Evolutionary conservation across 2,888 invertebrate species (phyloP), one percentile per base, ranked within the genome.

Genomic region (Patella ulyssiponensis): DNA sequence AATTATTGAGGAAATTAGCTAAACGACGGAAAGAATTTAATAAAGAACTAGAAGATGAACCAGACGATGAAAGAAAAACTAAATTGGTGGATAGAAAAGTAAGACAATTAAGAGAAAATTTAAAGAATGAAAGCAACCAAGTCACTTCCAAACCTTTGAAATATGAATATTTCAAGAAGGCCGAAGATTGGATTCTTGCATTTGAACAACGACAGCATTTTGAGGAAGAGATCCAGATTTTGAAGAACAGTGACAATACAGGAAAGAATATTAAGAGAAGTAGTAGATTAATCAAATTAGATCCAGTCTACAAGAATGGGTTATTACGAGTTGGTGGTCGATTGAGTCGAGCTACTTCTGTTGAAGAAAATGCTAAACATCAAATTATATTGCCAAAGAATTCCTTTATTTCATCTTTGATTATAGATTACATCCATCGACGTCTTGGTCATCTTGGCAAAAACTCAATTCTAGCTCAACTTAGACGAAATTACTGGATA

Each of bases 401-500:
- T 9, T 75, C 74, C 51, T 58, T 5, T 17, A 71, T 78, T 27
- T 70, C 78, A 58, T 7, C 23, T 23, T 27, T 78, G n/a, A 70
- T 78, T 54, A 17, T 78, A 17, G 23, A 69, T 53, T 15, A 75
- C n/a, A 27, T 23, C 51, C 78, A 78, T 58, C 20, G 15, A 72
- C 27, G 53, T 23, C n/a, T 72, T 14, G 72, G 53, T 23, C 58
- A 78, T 54, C 33, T 75, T 54, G 58, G 75, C 17, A 71, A 54
- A 56, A 58, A 70, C 15, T 53, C 51, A 1, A 44, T 71, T 12
- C 3, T 76, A 0, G 56, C 52, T 56, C 27, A 71, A 71, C 71
- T 71, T 0, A 33, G 74, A 20, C 70, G 74, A 69, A 56, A 71
- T 17, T 80, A 56, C 53, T 80, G 77, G 80, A 76, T 58, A 11